Percentiles rank a stretch among this genome's conserved stretches.
These are phyloP conservation scores for Alcedo quadribrachys DNA, from an alignment of 2,797 vertebrate genomes.

Conservation along the genomic window DNA sequence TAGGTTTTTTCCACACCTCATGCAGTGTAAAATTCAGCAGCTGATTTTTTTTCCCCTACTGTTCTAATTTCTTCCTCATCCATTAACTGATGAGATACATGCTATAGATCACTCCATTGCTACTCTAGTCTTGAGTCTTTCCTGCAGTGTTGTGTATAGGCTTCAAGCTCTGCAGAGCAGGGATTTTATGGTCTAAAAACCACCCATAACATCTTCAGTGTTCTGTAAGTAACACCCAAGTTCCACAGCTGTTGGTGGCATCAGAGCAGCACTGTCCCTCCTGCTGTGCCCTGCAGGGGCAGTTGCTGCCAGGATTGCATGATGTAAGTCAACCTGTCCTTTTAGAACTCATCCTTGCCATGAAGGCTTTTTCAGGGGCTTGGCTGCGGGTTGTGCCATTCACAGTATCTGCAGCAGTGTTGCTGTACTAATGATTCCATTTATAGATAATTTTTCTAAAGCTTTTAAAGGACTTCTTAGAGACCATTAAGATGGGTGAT, in stretches of 20 bases:
- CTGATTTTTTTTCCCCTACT: background rate
- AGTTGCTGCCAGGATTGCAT: background rate
- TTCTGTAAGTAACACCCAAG: background rate
- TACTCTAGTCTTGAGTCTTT: background rate
- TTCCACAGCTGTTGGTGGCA: background rate
- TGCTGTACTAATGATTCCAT: background rate
- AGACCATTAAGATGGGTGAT: background rate
- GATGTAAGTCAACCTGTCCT: background rate
- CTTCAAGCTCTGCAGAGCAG: background rate
- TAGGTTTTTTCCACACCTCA: background rate
- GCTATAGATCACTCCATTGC: background rate
- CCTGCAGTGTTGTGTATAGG: background rate
- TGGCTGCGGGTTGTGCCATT: background rate
- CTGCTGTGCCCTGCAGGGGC: background rate
- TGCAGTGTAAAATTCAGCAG: background rate
- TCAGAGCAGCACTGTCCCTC: background rate
- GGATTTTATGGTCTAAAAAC: background rate
- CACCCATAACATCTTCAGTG: background rate
- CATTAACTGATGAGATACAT: background rate
- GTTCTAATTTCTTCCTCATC: background rate
- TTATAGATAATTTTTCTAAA: background rate
- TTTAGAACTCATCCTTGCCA: background rate
- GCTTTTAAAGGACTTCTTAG: background rate
- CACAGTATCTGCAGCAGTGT: background rate
- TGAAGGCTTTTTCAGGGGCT: background rate